phyloP scores from a whole-genome alignment of 2,797 vertebrate species.

The Hydrophis major region DNA sequence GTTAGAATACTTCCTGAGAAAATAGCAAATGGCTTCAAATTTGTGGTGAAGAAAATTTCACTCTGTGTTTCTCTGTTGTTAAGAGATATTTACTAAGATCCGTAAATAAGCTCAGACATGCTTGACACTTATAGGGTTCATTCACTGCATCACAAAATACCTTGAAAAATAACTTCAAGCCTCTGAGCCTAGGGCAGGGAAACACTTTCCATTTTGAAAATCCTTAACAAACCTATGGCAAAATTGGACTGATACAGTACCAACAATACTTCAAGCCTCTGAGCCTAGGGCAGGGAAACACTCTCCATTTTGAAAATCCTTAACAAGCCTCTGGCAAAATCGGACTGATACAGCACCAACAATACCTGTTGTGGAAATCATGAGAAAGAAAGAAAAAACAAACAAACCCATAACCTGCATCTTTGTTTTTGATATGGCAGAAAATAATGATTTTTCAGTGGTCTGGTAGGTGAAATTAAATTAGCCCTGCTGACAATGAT shows the following conservation, averaged over 20 bases:
- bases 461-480: background rate
- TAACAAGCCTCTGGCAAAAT: background rate
- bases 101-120: background rate
- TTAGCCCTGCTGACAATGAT: background rate
- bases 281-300: background rate
- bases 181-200: background rate
- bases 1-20: background rate
- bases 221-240: background rate
- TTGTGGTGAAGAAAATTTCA: accelerated
- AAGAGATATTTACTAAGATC: conserved; percentile 1
- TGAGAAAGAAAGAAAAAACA: background rate
- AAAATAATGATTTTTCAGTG: background rate
- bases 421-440: background rate
- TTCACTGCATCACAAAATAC: conserved; percentile 1
- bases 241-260: background rate
- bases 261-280: background rate
- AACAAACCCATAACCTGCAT: background rate
- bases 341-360: background rate
- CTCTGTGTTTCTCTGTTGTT: background rate
- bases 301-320: conserved; percentile 20
- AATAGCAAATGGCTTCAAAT: background rate
- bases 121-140: background rate
- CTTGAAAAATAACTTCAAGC: conserved; percentile 10
- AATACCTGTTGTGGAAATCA: background rate
- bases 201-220: conserved; percentile 24